Evolutionary conservation across 2,797 vertebrate species (phyloP), one percentile per base, ranked within the genome.

Genomic region (Gymnoscopelus braueri): DNA sequence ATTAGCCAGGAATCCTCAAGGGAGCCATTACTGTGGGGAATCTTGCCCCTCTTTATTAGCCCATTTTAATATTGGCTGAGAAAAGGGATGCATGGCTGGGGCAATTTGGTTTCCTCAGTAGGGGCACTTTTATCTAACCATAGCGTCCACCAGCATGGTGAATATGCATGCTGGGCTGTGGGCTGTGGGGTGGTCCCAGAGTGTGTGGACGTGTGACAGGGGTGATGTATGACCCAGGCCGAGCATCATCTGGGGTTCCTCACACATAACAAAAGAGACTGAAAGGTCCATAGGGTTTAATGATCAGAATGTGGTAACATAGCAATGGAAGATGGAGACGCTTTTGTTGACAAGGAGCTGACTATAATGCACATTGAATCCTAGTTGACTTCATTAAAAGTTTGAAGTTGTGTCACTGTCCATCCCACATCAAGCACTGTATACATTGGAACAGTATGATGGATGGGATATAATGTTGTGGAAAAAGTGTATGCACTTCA

Each of bases 41-140:
- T 93, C 88, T 90, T 84, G 83, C 84, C 91, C 85, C 92, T 94
- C 90, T 95, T 94, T 94, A 94, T 95, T 95, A 94, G 86, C 84
- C 83, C 81, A 91, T 94, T 94, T 93, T 89, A 91, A 94, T 92
- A 91, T 89, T 88, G 88, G 92, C 85, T 60, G 53, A 79, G 67
- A 71, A 84, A 84, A 89, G 79, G 79, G 78, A 80, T 76, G 81
- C 88, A 82, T 67, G 15, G 80, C 39, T 44, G 80, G 81, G 86
- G 77, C 69, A 70, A 84, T 89, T 83, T 80, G 79, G 74, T 86
- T 83, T 75, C 75, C 86, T 83, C 88, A 86, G 87, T 82, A 81
- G 81, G 81, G 85, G 87, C 87, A 83, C 71, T 79, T 87, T 84
- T 81, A 74, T 81, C 73, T 79, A 71, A 79, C 69, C 84, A 77